A percentile compares a stretch with the other conserved stretches of the same genome.
Conservation (phyloP, 2,797 vertebrate genomes). For the Pelochelys cantorii region DNA sequence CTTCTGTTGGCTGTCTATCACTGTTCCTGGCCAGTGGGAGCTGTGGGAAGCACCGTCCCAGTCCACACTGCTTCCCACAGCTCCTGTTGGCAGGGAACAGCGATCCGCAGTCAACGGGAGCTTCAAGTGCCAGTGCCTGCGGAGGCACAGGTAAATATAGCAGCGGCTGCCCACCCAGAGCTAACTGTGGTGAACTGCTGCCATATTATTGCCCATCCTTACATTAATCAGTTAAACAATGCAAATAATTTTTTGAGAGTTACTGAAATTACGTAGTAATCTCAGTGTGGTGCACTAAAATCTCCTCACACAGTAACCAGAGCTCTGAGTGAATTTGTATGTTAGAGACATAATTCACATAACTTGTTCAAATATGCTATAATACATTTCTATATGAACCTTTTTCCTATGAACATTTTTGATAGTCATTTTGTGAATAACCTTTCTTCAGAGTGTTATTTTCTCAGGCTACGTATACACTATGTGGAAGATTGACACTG, state of each 20-base stretch:
- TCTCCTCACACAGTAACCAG: neutral
- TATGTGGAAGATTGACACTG: no score
- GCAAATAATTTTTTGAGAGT: neutral
- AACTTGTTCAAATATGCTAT: neutral
- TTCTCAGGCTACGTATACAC: neutral
- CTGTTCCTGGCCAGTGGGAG: no score
- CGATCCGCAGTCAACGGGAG: no score
- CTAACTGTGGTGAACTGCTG: no score
- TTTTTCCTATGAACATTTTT: neutral
- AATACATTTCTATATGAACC: neutral
- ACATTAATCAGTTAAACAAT: neutral
- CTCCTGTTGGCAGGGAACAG: no score
- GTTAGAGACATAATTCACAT: neutral
- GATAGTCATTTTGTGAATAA: neutral
- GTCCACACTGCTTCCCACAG: no score
- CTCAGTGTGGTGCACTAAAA: neutral
- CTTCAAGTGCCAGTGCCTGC: no score
- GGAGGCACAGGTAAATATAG: no score
- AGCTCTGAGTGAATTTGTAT: neutral
- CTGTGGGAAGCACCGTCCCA: no score
- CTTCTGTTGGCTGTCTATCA: no score
- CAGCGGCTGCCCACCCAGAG: no score
- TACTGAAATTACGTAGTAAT: neutral
- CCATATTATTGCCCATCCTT: no score
- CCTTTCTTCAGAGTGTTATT: neutral